A percentile compares a stretch with the other conserved stretches of the same genome.
Evolutionary conservation across 2,888 invertebrate genomes (phyloP).

Genomic region (Psylliodes chrysocephalus): DNA sequence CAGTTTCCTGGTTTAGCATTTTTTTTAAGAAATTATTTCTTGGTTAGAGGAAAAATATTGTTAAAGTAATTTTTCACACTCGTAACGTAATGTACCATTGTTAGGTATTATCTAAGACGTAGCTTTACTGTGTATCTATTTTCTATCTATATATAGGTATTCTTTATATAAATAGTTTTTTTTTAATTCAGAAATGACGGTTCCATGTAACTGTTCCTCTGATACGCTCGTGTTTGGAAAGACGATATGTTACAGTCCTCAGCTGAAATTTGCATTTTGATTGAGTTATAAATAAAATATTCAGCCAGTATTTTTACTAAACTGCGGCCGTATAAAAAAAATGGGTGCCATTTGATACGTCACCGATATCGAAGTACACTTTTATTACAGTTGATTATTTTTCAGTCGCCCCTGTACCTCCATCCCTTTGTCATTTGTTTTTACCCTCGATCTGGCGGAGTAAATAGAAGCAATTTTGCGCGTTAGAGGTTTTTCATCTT

Average conservation of each 20-base stretch:
- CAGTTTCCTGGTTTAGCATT: too few relatives aligned
- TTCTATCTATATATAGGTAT: too few relatives aligned
- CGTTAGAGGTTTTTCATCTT: slow-evolving; percentile 55
- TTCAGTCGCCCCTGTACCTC: slow-evolving; percentile 44
- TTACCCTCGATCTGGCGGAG: slow-evolving; percentile 47
- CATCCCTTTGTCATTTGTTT: slow-evolving; percentile 51
- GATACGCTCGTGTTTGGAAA: neutral
- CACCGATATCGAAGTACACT: slow-evolving; percentile 45
- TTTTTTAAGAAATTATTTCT: too few relatives aligned
- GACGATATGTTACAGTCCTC: slow-evolving; percentile 3
- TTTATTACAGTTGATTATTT: slow-evolving; percentile 50
- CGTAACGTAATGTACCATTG: too few relatives aligned
- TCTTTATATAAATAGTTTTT: too few relatives aligned
- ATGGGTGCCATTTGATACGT: slow-evolving; percentile 46
- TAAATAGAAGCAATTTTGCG: slow-evolving; percentile 54
- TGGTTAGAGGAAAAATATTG: too few relatives aligned
- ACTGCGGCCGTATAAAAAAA: slow-evolving; percentile 33
- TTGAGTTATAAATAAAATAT: slow-evolving; percentile 40
- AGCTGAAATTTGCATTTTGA: slow-evolving; percentile 34
- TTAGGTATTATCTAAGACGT: too few relatives aligned
- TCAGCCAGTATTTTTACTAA: slow-evolving; percentile 30
- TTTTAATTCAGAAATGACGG: too few relatives aligned
- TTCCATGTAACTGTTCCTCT: neutral
- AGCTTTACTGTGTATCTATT: too few relatives aligned
- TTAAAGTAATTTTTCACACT: too few relatives aligned